A percentile compares a stretch with the other conserved stretches of the same genome.
phyloP scores from a whole-genome alignment of 2,797 vertebrate species.

The Danio tinwini region DNA sequence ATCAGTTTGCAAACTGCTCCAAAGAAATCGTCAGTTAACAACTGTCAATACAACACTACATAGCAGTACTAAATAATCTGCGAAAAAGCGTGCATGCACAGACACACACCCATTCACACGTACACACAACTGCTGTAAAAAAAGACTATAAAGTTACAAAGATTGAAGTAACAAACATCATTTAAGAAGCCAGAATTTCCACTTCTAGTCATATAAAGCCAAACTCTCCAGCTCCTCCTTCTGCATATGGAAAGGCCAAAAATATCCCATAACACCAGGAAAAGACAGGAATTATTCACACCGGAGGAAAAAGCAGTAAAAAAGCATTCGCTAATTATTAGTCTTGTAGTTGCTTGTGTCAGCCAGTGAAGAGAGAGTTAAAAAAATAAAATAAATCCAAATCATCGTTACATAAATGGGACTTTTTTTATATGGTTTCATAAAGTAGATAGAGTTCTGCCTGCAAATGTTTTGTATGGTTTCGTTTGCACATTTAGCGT shows the following conservation, averaged over 20 bases:
- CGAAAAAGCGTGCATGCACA: conserved; percentile 42
- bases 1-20: conserved; percentile 34
- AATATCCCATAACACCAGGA: conserved; percentile 26
- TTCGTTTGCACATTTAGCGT: conserved; percentile 15
- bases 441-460: conserved; percentile 62
- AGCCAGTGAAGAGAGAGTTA: conserved; percentile 33
- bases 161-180: conserved; percentile 52
- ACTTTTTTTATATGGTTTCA: conserved; percentile 67
- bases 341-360: conserved; percentile 32
- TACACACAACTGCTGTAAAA: conserved; percentile 51
- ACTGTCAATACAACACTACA: conserved; percentile 36
- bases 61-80: conserved; percentile 43
- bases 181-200: conserved; percentile 64
- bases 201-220: conserved; percentile 43
- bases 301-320: conserved; percentile 53
- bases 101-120: conserved; percentile 28
- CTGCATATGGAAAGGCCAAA: conserved; percentile 31
- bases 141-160: conserved; percentile 61
- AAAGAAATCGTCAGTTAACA: conserved; percentile 45
- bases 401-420: conserved; percentile 21
- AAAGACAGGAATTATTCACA: conserved; percentile 50
- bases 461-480: not conserved
- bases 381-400: conserved; percentile 14
- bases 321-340: conserved; percentile 37
- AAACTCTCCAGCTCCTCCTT: conserved; percentile 45